Evolutionary conservation across 1,140 invertebrate genomes (phyloP), one percentile per base, ranked within the genome.

Genomic region (Drosophila rufa): DNA sequence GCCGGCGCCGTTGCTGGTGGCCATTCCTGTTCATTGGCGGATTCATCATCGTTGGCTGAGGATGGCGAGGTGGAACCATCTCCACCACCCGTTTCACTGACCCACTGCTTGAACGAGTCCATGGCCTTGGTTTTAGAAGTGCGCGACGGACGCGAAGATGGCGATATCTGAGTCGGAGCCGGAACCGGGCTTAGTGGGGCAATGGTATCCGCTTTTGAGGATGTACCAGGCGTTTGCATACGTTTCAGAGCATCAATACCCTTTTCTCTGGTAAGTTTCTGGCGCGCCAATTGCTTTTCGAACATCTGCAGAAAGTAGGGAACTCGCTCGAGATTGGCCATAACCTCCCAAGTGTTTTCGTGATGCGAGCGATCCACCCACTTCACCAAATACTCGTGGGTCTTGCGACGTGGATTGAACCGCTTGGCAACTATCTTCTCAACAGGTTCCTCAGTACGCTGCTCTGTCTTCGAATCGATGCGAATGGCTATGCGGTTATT

Each of bases 61-160:
- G 85, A 86, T 2, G 84, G 74, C 15, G 85, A 91, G 17, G 75
- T 75, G 1, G 82, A 85, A 12, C 78, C 81, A 36, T 89, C 78
- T 0, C 76, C 82, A n/a, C 74, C 58, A 9, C 65, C 85, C 6
- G 67, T 71, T 27, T 91, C 81, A 14, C 58, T 78, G 0, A 90
- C 92, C 96, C 96, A 97, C 68, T 95, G 95, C 84, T 97, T 97
- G n/a, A 97, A 96, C 92, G 97, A 96, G 93, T 96, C 95, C 93
- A 97, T 94, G 1, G 96, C 96, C 80, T 96, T 96, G 43, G 95
- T 96, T 93, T 97, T 97, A 79, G 96, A 97, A 11, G 95, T 96
- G 5, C 96, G 94, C 81, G 96, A 95, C 6, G 96, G 95, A 15
- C 96, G 94, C 25, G 95, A 95, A 7, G 60, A 47, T 14, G 90